These are phyloP conservation scores for Lathronympha strigana DNA, from an alignment of 2,888 invertebrate genomes.

Conservation along the genomic window DNA sequence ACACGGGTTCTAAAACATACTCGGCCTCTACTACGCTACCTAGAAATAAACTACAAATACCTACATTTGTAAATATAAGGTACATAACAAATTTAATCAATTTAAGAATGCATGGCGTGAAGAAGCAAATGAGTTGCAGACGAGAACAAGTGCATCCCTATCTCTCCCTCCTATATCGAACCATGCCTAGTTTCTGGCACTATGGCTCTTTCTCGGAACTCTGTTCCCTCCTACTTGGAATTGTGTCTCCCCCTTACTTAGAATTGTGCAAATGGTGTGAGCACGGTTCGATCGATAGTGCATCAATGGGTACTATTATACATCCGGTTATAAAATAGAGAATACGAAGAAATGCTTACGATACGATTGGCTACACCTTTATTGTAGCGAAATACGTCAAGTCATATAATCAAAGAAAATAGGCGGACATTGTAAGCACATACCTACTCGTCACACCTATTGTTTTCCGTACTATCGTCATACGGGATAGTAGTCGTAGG, in stretches of 20 bases:
- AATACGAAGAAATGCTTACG: background rate
- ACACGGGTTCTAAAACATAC: too few species aligned
- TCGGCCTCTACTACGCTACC: too few species aligned
- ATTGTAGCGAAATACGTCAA: constrained; percentile 18
- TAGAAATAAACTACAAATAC: too few species aligned
- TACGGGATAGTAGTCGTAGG: background rate
- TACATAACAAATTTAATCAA: too few species aligned
- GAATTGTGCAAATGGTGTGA: background rate
- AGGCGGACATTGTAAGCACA: constrained; percentile 23
- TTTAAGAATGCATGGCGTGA: too few species aligned
- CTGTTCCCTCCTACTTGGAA: background rate
- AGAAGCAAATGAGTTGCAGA: too few species aligned
- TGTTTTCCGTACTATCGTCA: constrained; percentile 22
- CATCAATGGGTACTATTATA: constrained; percentile 5
- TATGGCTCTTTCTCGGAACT: background rate
- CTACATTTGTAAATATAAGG: too few species aligned
- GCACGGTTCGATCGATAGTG: background rate
- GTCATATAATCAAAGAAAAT: constrained; percentile 27
- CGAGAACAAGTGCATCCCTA: background rate
- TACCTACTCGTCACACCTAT: constrained; percentile 1
- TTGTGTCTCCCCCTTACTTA: background rate
- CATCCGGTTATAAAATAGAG: background rate
- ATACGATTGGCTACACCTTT: background rate
- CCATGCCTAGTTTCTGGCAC: background rate
- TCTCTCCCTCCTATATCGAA: background rate